phyloP scores from a whole-genome alignment of 2,888 invertebrate species.

The Linnaemya tessellans region DNA sequence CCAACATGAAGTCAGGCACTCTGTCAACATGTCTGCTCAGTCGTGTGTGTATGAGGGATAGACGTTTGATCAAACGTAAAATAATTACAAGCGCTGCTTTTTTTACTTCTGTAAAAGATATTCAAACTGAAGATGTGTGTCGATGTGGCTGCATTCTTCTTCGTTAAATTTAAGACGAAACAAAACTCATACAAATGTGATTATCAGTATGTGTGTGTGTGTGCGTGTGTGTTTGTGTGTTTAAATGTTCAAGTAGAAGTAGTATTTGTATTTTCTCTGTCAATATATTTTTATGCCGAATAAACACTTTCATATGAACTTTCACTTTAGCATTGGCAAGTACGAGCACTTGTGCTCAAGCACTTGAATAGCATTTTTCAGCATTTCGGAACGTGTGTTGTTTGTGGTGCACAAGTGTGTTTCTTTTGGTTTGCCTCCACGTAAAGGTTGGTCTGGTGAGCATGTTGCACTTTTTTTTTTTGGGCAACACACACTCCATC shows the following conservation, averaged over 20 bases:
- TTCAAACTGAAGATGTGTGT: constrained; percentile 15
- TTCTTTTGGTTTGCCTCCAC: constrained; percentile 11
- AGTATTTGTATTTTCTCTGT: constrained; percentile 65
- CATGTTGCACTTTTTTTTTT: constrained; percentile 41
- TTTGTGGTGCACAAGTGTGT: constrained; percentile 11
- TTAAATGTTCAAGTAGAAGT: not conserved
- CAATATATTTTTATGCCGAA: constrained; percentile 56
- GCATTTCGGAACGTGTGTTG: not conserved
- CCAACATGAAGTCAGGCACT: constrained; percentile 4
- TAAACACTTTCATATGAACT: constrained; percentile 70
- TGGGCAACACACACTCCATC: constrained; percentile 34
- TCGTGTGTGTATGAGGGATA: not conserved
- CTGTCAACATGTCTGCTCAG: not conserved
- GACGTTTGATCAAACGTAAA: constrained; percentile 1
- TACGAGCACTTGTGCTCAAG: constrained; percentile 38
- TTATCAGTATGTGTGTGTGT: not conserved
- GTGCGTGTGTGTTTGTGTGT: not conserved
- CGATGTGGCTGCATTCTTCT: constrained; percentile 39
- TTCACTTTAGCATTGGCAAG: constrained; percentile 64
- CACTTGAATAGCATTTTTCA: constrained; percentile 17
- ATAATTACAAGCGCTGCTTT: constrained; percentile 18
- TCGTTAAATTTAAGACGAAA: constrained; percentile 11
- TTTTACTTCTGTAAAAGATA: constrained; percentile 10
- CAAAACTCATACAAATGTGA: constrained; percentile 5
- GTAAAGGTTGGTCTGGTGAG: constrained; percentile 42